Evolutionary conservation across 2,888 invertebrate genomes (phyloP).

Genomic region (Agonopterix alstromeriana): DNA sequence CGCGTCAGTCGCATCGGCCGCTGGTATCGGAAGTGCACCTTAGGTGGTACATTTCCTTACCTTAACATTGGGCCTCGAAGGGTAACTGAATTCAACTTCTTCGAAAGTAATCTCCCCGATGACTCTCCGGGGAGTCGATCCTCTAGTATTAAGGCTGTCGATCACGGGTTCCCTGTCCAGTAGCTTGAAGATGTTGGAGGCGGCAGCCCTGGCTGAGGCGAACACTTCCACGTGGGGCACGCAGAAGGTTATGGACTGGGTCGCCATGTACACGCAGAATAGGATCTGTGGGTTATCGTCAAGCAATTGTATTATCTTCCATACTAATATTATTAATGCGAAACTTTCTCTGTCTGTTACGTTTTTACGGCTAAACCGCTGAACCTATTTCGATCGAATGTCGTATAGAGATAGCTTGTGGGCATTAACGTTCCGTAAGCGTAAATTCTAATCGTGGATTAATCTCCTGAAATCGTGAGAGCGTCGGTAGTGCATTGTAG

Average conservation of each 20-base stretch:
- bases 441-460: no score
- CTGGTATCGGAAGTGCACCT: no score
- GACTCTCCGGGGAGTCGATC: constrained; percentile 76
- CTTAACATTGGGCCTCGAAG: constrained; percentile 84
- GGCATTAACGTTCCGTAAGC: no score
- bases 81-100: constrained; percentile 86
- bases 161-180: constrained; percentile 84
- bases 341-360: no score
- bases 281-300: constrained; percentile 69
- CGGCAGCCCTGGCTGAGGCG: constrained; percentile 83
- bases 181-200: constrained; percentile 82
- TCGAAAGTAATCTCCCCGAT: constrained; percentile 82
- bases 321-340: no score
- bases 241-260: constrained; percentile 85
- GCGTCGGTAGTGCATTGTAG: no score
- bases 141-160: constrained; percentile 79
- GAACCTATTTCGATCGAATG: no score
- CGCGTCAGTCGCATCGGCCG: no score
- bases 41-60: constrained; percentile 46
- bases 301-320: no score
- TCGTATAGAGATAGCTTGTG: no score
- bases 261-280: constrained; percentile 86
- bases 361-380: no score
- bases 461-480: no score
- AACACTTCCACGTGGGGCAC: constrained; percentile 86